Evolutionary conservation across 2,888 invertebrate species (phyloP).

Genomic region (Drosophila buzzatii): DNA sequence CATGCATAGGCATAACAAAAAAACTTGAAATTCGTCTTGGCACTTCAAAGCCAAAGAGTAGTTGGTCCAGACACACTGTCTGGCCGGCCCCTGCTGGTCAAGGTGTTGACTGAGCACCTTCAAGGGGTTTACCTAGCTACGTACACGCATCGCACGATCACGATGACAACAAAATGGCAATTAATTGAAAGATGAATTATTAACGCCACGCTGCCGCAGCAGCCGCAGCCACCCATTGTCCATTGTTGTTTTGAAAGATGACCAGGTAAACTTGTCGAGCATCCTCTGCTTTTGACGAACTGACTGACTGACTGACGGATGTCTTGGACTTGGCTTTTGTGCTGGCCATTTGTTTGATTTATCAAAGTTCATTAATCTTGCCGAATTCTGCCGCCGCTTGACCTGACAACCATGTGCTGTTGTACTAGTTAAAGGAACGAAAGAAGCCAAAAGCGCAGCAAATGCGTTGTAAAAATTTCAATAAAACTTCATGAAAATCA

Average conservation of each 20-base stretch:
- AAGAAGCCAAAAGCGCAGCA: conserved; percentile 53
- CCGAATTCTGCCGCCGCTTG: conserved; percentile 45
- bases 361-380: conserved; percentile 81
- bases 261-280: conserved; percentile 71
- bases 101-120: conserved; percentile 73
- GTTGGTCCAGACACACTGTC: conserved; percentile 40
- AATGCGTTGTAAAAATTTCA: conserved; percentile 60
- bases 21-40: conserved; percentile 79
- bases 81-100: conserved; percentile 61
- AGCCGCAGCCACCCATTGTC: conserved; percentile 35
- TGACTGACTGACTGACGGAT: conserved; percentile 46
- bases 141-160: background rate
- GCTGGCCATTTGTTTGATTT: conserved; percentile 64
- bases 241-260: conserved; percentile 71
- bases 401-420: conserved; percentile 13
- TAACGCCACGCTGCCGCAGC: conserved; percentile 63
- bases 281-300: conserved; percentile 54
- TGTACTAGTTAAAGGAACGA: conserved; percentile 3
- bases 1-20: conserved; percentile 16
- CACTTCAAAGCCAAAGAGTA: conserved; percentile 63
- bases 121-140: conserved; percentile 36
- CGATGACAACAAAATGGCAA: conserved; percentile 78
- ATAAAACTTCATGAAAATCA: conserved; percentile 55
- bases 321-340: conserved; percentile 48
- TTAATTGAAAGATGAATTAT: conserved; percentile 82